Conservation (phyloP, 2,888 invertebrate species). For the Pseudococcus longispinus region DNA sequence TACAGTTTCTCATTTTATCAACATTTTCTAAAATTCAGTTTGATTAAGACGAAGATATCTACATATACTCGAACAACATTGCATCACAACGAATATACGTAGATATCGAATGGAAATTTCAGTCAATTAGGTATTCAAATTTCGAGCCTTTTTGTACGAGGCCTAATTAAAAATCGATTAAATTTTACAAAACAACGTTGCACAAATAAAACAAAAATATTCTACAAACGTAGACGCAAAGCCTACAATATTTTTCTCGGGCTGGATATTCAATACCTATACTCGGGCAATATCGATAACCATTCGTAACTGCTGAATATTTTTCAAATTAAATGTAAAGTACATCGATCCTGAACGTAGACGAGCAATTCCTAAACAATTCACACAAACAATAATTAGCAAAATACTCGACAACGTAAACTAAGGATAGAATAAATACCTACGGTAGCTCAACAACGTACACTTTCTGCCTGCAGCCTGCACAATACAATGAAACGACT, state of each 20-base stretch:
- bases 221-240: background rate
- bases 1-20: background rate
- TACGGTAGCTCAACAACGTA: background rate
- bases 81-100: background rate
- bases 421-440: background rate
- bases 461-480: background rate
- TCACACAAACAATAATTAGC: background rate
- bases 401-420: background rate
- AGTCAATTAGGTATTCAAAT: background rate
- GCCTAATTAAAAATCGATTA: background rate
- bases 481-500: background rate
- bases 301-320: background rate
- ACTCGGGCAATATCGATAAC: background rate
- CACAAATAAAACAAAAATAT: background rate
- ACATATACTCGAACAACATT: background rate
- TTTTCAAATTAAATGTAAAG: background rate
- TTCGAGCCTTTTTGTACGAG: background rate
- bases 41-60: background rate
- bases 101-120: background rate
- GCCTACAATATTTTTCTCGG: background rate
- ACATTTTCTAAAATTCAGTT: background rate
- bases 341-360: background rate
- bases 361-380: background rate
- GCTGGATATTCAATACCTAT: background rate
- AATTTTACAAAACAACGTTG: background rate